phyloP scores from a whole-genome alignment of 2,113 vertebrate genomes.

The Chiloscyllium plagiosum region DNA sequence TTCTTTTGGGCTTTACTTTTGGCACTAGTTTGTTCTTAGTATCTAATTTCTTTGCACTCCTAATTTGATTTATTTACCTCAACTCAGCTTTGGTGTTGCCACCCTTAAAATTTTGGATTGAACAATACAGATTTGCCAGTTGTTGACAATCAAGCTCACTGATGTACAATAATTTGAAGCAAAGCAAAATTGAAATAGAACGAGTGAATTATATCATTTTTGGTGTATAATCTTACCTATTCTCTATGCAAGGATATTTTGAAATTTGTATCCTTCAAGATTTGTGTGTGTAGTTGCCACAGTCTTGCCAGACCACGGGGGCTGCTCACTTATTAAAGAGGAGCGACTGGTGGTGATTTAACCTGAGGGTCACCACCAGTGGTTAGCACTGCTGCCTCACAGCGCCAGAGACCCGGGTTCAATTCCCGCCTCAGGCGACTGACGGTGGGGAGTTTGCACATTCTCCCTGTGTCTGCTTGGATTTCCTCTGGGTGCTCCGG shows the following conservation, averaged over 20 bases:
- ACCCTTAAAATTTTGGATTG: neutral
- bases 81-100: neutral
- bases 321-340: too few relatives aligned
- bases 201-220: neutral
- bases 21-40: neutral
- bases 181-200: neutral
- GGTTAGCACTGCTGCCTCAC: too few relatives aligned
- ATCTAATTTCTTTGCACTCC: neutral
- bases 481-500: too few relatives aligned
- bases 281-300: too few relatives aligned
- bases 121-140: neutral
- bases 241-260: neutral
- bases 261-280: neutral
- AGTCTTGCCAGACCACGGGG: too few relatives aligned
- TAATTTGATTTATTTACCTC: neutral
- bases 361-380: too few relatives aligned
- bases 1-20: neutral
- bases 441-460: too few relatives aligned
- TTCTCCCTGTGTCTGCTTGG: too few relatives aligned
- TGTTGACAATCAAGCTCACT: neutral
- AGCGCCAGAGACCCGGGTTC: too few relatives aligned
- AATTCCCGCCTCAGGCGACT: too few relatives aligned
- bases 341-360: too few relatives aligned
- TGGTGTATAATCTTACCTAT: neutral
- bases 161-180: neutral